Evolutionary conservation across 2,888 invertebrate species (phyloP).

Genomic region (Drosophila maculinotata): DNA sequence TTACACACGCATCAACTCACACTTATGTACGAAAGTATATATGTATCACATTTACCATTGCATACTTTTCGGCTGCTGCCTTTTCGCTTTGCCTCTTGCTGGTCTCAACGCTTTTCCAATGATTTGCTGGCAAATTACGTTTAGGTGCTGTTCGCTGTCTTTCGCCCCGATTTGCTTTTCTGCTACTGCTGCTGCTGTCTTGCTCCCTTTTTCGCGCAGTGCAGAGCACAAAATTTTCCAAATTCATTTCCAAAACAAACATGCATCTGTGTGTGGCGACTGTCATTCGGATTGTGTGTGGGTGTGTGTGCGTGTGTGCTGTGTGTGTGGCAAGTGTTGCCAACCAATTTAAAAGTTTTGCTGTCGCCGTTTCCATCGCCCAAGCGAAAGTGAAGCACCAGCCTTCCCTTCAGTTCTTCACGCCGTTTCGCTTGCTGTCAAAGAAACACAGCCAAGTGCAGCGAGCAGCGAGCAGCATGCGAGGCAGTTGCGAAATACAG

Average conservation of each 20-base stretch:
- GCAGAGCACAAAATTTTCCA: constrained; percentile 63
- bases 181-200: constrained; percentile 15
- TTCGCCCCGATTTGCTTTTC: constrained; percentile 28
- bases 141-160: constrained; percentile 64
- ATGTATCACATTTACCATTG: constrained; percentile 67
- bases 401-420: constrained; percentile 42
- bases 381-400: constrained; percentile 73
- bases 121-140: constrained; percentile 79
- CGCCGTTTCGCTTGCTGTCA: constrained; percentile 63
- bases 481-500: constrained; percentile 47
- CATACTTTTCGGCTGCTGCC: constrained; percentile 69
- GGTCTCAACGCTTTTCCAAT: constrained; percentile 63
- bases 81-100: constrained; percentile 32
- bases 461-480: constrained; percentile 34
- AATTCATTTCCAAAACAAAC: constrained; percentile 83
- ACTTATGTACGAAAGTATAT: constrained; percentile 19
- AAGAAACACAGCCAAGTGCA: constrained; percentile 66
- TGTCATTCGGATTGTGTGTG: constrained; percentile 31
- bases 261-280: constrained; percentile 40
- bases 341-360: constrained; percentile 78
- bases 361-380: constrained; percentile 58
- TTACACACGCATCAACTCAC: constrained; percentile 2
- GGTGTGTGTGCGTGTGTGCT: constrained; percentile 24
- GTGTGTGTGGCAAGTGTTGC: constrained; percentile 68
- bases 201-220: constrained; percentile 32